Base-by-base conservation (phyloP, 2,113 vertebrate genomes). In the Trachemys scripta region DNA sequence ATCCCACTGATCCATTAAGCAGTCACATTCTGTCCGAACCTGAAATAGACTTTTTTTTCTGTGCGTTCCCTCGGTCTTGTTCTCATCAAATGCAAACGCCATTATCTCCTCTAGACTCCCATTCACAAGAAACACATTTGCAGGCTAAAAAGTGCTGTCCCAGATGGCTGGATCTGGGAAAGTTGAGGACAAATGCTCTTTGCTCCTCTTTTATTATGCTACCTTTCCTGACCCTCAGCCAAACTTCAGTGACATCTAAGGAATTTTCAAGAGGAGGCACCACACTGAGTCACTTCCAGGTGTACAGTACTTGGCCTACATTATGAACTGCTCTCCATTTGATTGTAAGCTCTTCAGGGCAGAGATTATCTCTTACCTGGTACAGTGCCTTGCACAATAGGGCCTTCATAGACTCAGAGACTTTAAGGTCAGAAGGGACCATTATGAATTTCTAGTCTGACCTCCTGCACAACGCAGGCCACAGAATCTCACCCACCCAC, bases 1-100 rank as follows among this genome's bases (percentile, higher is more conserved):
- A 92, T 65, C 49, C 35, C 82, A 4, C 20, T 50, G 57, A 59
- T 86, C 56, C 72, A 2, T 92, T 94, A 57, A 57, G 24, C 89
- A 57, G 50, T 85, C 38, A 24, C 80, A 49, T 50, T 96, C n/a
- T 94, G 57, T 45, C 49, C 88, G 84, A 90, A 95, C 83, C 42
- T 22, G 59, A 87, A 85, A 25, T 65, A 87, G 85, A 82, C 12
- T 91, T 85, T 91, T 85, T 91, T 85, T 91, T 90, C 38, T 5
- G 19, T 89, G 47, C 35, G 27, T 79, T 62, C 65, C 76, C 19
- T 81, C 85, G 85, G 35, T 45, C 76, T 82, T 82, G 42, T 56
- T 69, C 2, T 81, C 85, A 72, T 6, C 13, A 79, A 54, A 54
- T 54, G 59, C 65, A 84, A 2, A 53, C 49, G 19, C 1, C 80